A percentile compares a stretch with the other conserved stretches of the same genome.
Conservation (phyloP, 2,797 vertebrate species). For the Gymnothorax reevesii region DNA sequence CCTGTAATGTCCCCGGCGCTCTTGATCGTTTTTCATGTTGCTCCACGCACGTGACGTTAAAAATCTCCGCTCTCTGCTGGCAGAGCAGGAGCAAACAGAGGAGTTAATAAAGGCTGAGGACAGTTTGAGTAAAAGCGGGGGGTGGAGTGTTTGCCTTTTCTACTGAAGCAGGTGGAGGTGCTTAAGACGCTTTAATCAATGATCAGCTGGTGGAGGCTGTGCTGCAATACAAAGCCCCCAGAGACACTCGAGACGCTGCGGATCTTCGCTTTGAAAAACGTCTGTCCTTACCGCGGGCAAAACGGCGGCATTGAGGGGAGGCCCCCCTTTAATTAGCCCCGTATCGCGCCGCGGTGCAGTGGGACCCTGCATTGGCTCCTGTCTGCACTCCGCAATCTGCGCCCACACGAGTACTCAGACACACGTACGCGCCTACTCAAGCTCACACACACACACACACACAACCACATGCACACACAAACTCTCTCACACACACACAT, state of each 20-base stretch:
- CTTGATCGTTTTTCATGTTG: not conserved
- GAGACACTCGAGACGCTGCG: conserved; percentile 50
- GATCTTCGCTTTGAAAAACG: conserved; percentile 43
- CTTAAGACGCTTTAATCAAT: conserved; percentile 71
- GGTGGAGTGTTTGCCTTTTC: conserved; percentile 52
- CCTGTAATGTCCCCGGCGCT: not conserved
- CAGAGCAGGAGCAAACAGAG: conserved; percentile 14
- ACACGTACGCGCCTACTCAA: conserved; percentile 45
- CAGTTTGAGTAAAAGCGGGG: conserved; percentile 2
- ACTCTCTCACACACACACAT: conserved; percentile 24
- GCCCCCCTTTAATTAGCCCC: conserved; percentile 54
- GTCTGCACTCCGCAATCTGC: conserved; percentile 43
- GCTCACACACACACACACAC: conserved; percentile 26
- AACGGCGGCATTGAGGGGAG: conserved; percentile 42
- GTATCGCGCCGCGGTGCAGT: conserved; percentile 54
- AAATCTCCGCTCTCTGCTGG: not conserved
- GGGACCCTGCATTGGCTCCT: conserved; percentile 47
- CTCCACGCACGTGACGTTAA: not conserved
- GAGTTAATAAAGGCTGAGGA: conserved; percentile 27
- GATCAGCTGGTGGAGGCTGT: conserved; percentile 58
- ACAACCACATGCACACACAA: conserved; percentile 24
- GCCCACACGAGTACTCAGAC: conserved; percentile 47
- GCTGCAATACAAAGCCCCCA: conserved; percentile 47
- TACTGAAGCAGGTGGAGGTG: conserved; percentile 57
- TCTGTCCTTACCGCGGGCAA: conserved; percentile 41